Evolutionary conservation across 2,797 vertebrate species (phyloP).

Genomic region (Oreochromis grahami): DNA sequence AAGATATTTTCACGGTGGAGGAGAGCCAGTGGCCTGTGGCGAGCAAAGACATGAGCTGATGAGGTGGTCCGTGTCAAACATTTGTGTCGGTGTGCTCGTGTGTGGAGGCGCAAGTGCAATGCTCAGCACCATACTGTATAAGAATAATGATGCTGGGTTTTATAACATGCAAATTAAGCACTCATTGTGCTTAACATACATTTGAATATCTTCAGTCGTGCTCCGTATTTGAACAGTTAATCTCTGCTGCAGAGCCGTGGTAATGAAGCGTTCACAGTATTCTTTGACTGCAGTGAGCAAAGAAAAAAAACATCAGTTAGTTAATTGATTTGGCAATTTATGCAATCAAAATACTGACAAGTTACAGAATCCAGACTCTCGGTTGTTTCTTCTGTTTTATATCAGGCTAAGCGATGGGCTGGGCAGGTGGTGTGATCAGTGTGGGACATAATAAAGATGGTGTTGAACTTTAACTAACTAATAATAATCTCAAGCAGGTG

Average conservation of each 20-base stretch:
- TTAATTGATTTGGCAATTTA: not conserved
- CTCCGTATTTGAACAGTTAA: slow-evolving; percentile 3
- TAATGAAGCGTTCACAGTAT: not conserved
- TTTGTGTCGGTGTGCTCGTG: slow-evolving; percentile 19
- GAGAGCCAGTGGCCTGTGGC: slow-evolving; percentile 44
- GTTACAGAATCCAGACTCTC: not conserved
- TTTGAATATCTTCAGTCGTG: slow-evolving; percentile 16
- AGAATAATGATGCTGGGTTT: slow-evolving; percentile 16
- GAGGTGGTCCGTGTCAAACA: slow-evolving; percentile 54
- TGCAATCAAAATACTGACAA: not conserved
- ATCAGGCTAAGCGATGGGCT: not conserved
- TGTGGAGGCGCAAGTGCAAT: slow-evolving; percentile 11
- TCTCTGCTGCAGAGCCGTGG: not conserved
- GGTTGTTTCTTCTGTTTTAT: not conserved
- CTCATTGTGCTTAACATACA: slow-evolving; percentile 1
- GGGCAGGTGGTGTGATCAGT: not conserved
- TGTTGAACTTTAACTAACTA: not conserved
- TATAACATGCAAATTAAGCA: not conserved
- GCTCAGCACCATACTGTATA: not conserved
- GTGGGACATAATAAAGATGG: not conserved
- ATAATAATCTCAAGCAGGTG: not conserved
- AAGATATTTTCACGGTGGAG: slow-evolving; percentile 44
- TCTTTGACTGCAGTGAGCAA: not conserved
- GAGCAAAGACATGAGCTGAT: slow-evolving; percentile 58
- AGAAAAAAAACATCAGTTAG: not conserved